Percentiles rank a stretch among this genome's conserved stretches.
Evolutionary conservation across 2,113 vertebrate genomes (phyloP).

Genomic region (Lophotis ruficrista): DNA sequence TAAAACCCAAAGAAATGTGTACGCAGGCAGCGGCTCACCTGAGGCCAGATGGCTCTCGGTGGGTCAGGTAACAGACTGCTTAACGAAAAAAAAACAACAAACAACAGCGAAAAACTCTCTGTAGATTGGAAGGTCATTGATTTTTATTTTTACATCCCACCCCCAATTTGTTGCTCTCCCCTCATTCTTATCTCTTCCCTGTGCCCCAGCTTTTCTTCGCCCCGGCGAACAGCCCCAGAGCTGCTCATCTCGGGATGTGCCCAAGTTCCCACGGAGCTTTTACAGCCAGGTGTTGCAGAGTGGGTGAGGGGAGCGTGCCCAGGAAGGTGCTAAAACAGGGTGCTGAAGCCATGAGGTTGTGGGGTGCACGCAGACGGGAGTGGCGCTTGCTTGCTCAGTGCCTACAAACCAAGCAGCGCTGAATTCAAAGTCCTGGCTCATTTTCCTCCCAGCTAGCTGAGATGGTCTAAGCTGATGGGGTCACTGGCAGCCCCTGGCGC

Average conservation of each 20-base stretch:
- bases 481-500: neutral
- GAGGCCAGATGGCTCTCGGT: neutral
- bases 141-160: neutral
- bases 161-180: neutral
- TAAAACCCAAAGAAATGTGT: neutral
- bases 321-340: neutral
- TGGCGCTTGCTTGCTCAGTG: fast-evolving
- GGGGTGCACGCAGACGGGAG: fast-evolving
- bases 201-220: neutral
- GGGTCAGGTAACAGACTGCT: neutral
- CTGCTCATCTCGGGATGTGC: neutral
- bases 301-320: neutral
- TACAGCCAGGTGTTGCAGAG: neutral
- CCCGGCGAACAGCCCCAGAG: neutral
- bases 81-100: neutral
- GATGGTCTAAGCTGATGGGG: too few relatives aligned
- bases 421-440: neutral
- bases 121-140: neutral
- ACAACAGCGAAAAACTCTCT: neutral
- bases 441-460: neutral
- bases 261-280: neutral
- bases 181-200: neutral
- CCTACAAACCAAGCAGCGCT: neutral
- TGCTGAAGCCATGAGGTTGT: neutral
- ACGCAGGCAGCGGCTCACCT: neutral